A percentile compares a stretch with the other conserved stretches of the same genome.
Conservation (phyloP, 1,140 invertebrate genomes). For the Mya arenaria region DNA sequence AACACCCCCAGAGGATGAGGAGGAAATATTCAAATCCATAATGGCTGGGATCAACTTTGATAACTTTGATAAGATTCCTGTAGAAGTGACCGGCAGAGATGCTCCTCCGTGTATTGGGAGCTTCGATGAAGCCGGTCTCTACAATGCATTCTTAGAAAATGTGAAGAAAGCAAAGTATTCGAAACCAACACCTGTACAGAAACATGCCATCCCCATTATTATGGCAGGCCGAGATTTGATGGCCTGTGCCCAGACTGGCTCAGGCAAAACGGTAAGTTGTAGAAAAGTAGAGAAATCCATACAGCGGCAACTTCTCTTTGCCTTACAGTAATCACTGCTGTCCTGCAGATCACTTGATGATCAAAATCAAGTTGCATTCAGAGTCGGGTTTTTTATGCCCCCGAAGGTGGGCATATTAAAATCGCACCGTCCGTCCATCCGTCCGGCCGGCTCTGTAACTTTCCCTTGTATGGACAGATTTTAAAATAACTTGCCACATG, state of each 20-base stretch:
- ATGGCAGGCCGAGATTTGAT: constrained; percentile 92
- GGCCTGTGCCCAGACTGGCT: constrained; percentile 99
- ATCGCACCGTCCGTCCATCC: too few relatives aligned
- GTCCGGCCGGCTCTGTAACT: too few relatives aligned
- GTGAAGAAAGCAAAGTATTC: constrained; percentile 90
- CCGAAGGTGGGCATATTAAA: too few relatives aligned
- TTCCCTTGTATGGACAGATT: too few relatives aligned
- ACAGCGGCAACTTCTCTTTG: too few relatives aligned
- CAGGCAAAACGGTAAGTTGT: constrained; percentile 92
- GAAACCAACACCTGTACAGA: constrained; percentile 96
- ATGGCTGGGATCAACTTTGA: constrained; percentile 93
- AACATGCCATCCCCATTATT: constrained; percentile 93
- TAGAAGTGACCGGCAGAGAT: constrained; percentile 88
- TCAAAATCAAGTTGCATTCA: too few relatives aligned
- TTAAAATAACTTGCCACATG: too few relatives aligned
- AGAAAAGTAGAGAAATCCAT: not conserved
- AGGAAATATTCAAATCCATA: constrained; percentile 88
- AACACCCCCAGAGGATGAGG: constrained; percentile 85
- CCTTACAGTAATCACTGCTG: too few relatives aligned
- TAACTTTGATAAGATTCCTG: constrained; percentile 91
- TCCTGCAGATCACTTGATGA: too few relatives aligned
- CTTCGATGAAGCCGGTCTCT: constrained; percentile 88
- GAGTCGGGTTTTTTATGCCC: too few relatives aligned
- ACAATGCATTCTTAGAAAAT: constrained; percentile 88
- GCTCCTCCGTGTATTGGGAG: constrained; percentile 84